These are phyloP conservation scores for Drosophila repleta DNA, from an alignment of 1,140 invertebrate species.

Conservation along the genomic window DNA sequence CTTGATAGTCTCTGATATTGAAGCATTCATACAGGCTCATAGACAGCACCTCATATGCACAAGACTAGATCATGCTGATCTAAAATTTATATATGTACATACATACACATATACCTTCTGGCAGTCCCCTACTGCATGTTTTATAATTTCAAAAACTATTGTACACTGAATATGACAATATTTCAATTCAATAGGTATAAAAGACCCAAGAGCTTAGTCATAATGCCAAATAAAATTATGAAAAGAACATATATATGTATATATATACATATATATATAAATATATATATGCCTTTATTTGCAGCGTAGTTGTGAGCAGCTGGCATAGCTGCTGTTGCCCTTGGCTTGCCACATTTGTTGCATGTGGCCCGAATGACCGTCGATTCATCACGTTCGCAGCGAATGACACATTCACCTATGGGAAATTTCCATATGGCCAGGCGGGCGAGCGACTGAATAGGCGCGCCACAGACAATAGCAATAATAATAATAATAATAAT, in stretches of 20 bases:
- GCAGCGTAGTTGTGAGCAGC: not conserved
- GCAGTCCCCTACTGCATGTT: no score
- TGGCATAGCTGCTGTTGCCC: not conserved
- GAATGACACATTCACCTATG: constrained; percentile 14
- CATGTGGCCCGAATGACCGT: not conserved
- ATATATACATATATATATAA: not conserved
- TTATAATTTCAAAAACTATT: no score
- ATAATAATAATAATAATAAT: not conserved
- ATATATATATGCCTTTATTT: not conserved
- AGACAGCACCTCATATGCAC: no score
- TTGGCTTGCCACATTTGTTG: constrained; percentile 1
- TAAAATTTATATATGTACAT: no score
- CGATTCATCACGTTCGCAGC: not conserved
- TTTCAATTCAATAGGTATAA: no score
- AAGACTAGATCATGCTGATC: no score
- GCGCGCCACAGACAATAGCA: constrained; percentile 10
- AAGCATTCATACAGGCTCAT: no score
- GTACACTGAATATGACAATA: no score
- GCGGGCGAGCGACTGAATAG: not conserved
- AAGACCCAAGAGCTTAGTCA: no score
- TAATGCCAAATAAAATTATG: not conserved
- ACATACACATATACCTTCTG: no score
- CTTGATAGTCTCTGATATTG: no score
- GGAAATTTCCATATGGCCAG: constrained; percentile 11
- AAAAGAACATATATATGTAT: not conserved